These are phyloP conservation scores for Onychomys arenicola DNA, from an alignment of 2,797 vertebrate genomes.

Conservation along the genomic window DNA sequence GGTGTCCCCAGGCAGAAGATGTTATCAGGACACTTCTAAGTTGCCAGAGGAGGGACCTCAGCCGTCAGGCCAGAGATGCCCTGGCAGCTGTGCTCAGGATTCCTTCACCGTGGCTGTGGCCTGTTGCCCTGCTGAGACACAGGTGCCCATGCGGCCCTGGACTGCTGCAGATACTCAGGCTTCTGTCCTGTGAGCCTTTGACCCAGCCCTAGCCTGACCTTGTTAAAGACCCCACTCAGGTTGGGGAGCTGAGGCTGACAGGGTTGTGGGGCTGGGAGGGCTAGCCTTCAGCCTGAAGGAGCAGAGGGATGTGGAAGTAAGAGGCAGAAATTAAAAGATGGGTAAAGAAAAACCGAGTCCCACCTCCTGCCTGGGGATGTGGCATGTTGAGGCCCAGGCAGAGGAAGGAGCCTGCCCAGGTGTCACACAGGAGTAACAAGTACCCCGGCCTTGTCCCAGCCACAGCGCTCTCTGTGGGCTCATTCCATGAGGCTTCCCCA, in stretches of 20 bases:
- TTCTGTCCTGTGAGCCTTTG: neutral
- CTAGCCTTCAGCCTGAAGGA: neutral
- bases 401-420: neutral
- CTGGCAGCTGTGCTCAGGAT: rapidly evolving
- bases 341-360: neutral
- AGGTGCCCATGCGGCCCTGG: neutral
- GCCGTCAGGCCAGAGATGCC: rapidly evolving
- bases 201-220: neutral
- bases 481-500: neutral
- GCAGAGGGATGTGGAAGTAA: neutral
- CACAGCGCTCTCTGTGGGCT: neutral
- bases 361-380: neutral
- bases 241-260: neutral
- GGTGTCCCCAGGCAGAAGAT: neutral
- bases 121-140: neutral
- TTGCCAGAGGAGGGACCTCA: neutral
- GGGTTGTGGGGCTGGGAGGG: neutral
- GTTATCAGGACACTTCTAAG: neutral
- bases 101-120: neutral
- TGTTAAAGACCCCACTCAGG: neutral
- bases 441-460: neutral
- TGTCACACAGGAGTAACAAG: neutral
- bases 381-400: neutral
- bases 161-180: neutral
- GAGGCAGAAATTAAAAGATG: neutral